phyloP scores from a whole-genome alignment of 2,797 vertebrate genomes.

The Sus cebifrons region DNA sequence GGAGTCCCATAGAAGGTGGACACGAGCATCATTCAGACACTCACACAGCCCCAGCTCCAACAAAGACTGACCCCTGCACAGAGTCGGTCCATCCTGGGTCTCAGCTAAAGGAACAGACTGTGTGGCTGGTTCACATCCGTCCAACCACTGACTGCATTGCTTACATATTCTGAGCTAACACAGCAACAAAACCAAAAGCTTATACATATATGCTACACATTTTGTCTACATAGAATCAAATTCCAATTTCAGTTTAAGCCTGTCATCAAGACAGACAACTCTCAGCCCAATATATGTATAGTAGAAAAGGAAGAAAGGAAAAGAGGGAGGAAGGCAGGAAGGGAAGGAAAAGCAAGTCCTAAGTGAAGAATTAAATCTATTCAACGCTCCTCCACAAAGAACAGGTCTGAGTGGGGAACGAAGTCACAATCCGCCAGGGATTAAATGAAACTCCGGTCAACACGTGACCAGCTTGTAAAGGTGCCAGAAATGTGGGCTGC shows the following conservation, averaged over 20 bases:
- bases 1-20: fast-evolving
- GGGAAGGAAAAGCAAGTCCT: background rate
- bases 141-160: background rate
- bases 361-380: background rate
- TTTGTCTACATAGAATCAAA: background rate
- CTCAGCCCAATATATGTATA: background rate
- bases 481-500: background rate
- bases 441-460: background rate
- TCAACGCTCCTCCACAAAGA: background rate
- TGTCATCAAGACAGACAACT: background rate
- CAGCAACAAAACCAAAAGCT: background rate
- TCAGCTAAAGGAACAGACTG: background rate
- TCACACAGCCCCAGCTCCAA: background rate
- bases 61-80: background rate
- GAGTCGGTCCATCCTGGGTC: background rate
- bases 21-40: background rate
- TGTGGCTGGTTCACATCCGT: background rate
- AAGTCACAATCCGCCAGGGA: background rate
- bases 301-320: background rate
- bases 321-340: background rate
- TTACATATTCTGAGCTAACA: background rate
- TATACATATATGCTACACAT: background rate
- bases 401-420: background rate
- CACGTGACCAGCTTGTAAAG: background rate
- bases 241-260: background rate